phyloP scores from a whole-genome alignment of 2,888 invertebrate genomes.

The Lycocerus yunnanus region DNA sequence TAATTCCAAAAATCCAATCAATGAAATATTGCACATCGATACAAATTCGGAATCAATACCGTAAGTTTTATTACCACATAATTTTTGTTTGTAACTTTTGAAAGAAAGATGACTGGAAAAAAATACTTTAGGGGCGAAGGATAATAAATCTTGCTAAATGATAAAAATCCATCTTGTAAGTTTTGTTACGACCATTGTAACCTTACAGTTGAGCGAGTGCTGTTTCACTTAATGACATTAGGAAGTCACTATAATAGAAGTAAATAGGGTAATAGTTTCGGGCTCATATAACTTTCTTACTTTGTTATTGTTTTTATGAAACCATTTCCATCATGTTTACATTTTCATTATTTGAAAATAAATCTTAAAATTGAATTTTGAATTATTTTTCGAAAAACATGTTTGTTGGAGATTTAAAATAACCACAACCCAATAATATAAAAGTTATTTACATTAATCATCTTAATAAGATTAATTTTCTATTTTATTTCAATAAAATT shows the following conservation, averaged over 20 bases:
- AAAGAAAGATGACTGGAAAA: neutral
- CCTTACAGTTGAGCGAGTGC: neutral
- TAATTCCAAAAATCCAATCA: constrained; percentile 55
- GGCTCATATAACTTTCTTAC: neutral
- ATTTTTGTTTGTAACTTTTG: neutral
- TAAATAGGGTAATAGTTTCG: neutral
- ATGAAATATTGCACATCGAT: constrained; percentile 84
- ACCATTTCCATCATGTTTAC: neutral
- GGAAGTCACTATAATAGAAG: neutral
- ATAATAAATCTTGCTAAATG: neutral
- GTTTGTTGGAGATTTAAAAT: no score
- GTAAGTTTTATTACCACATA: constrained; percentile 62
- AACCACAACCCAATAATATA: no score
- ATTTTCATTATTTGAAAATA: neutral
- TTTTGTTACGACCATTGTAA: neutral
- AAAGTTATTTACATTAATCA: no score
- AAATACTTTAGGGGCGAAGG: neutral
- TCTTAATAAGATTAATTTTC: neutral
- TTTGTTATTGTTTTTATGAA: neutral
- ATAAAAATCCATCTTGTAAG: neutral
- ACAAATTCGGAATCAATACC: constrained; percentile 85
- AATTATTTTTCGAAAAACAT: no score
- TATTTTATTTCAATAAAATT: no score
- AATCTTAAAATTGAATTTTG: neutral
- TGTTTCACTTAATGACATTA: neutral